phyloP scores from a whole-genome alignment of 1,140 invertebrate species.

The Drosophila mojavensis region DNA sequence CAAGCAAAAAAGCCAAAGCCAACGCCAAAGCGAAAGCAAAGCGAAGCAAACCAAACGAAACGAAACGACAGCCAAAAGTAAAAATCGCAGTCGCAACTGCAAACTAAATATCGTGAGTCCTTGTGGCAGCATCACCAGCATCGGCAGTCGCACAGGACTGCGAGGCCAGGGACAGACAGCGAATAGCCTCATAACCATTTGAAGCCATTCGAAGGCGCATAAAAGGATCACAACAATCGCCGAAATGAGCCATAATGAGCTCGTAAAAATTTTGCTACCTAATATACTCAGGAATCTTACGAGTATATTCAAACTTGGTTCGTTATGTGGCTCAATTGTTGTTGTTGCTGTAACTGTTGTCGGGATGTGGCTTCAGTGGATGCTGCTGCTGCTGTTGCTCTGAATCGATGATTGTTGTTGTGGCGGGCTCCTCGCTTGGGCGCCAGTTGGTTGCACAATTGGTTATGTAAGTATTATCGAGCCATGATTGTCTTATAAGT shows the following conservation, averaged over 20 bases:
- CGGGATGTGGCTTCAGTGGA: slow-evolving; percentile 32
- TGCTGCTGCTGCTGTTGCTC: slow-evolving; percentile 17
- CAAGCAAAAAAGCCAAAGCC: slow-evolving; percentile 48
- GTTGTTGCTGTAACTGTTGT: slow-evolving; percentile 22
- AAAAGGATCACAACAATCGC: slow-evolving; percentile 84
- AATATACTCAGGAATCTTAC: slow-evolving; percentile 83
- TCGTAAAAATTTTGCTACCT: slow-evolving; percentile 85
- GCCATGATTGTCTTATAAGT: slow-evolving; percentile 33
- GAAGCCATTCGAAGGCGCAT: slow-evolving; percentile 84
- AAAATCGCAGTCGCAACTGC: slow-evolving; percentile 81
- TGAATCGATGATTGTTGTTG: slow-evolving; percentile 29
- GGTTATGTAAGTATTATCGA: slow-evolving; percentile 23
- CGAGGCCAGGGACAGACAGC: slow-evolving; percentile 47
- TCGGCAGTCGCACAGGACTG: slow-evolving; percentile 45
- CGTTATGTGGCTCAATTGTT: slow-evolving; percentile 61
- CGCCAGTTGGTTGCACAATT: slow-evolving; percentile 32
- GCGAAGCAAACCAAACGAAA: slow-evolving; percentile 31
- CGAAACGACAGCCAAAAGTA: slow-evolving; percentile 60
- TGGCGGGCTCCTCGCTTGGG: slow-evolving; percentile 12
- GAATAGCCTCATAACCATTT: slow-evolving; percentile 84
- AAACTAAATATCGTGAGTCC: slow-evolving; percentile 73
- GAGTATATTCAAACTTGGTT: slow-evolving; percentile 82
- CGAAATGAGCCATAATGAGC: slow-evolving; percentile 84
- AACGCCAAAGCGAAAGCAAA: slow-evolving; percentile 31
- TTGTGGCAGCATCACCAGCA: slow-evolving; percentile 12